Percentiles rank a stretch among this genome's conserved stretches.
Evolutionary conservation across 2,797 vertebrate species (phyloP).

Genomic region (Hoplostethus atlanticus): DNA sequence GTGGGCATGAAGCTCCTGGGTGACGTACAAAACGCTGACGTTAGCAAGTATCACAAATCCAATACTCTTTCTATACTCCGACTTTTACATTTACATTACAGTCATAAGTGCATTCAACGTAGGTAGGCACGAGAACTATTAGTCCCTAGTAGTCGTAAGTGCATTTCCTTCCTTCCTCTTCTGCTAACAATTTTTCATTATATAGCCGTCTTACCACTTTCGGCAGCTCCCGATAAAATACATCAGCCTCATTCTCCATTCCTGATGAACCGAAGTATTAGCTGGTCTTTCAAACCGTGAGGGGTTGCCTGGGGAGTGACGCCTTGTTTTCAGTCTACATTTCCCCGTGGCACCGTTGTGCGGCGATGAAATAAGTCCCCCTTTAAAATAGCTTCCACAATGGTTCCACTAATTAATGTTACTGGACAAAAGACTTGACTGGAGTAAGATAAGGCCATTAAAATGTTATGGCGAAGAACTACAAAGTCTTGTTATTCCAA

Average conservation of each 20-base stretch:
- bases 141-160: too few species aligned
- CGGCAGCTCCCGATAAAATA: constrained; percentile 81
- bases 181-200: background rate
- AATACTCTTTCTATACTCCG: background rate
- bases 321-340: constrained; percentile 62
- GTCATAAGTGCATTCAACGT: too few species aligned
- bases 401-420: constrained; percentile 47
- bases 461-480: too few species aligned
- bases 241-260: constrained; percentile 76
- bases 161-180: too few species aligned
- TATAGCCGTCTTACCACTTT: constrained; percentile 81
- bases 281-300: background rate
- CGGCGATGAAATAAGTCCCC: constrained; percentile 60
- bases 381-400: background rate
- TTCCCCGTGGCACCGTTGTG: constrained; percentile 65
- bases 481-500: too few species aligned
- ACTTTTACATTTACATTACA: too few species aligned
- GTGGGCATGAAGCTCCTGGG: constrained; percentile 96
- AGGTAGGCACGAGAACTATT: too few species aligned
- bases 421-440: too few species aligned
- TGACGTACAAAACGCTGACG: constrained; percentile 39
- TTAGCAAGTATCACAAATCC: constrained; percentile 41
- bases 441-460: too few species aligned
- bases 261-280: background rate
- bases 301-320: background rate